Evolutionary conservation across 1,140 invertebrate genomes (phyloP), one percentile per base, ranked within the genome.

Genomic region (Venturia canescens): DNA sequence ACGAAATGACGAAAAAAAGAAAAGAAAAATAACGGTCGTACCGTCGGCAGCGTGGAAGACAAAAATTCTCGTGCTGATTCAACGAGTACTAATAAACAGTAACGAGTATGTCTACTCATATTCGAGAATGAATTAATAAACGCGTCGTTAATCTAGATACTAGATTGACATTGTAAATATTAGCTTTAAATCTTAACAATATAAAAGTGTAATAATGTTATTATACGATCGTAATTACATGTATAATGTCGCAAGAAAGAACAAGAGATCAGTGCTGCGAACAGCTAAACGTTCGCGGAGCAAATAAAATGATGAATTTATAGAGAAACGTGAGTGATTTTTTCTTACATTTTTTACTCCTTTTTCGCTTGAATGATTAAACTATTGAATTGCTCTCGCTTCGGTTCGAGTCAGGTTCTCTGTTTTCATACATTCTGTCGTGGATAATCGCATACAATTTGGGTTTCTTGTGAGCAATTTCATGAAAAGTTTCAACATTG

Each of bases 131-230:
- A 27, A 66, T 66, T 66, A 26, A 66, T 66, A 29, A n/a, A 66
- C 13, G 23, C 60, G 23, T 66, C 23, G 60, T 66, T 66, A 66
- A 66, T 66, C 60, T 27, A 66, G 60, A 66, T 15, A 23, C 60
- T 66, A 66, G 60, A 66, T 66, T 66, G 23, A 66, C 60, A 66
- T 66, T 66, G 60, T 66, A 66, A 66, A 66, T 66, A 66, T 66
- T 66, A 66, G 60, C 60, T 23, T 66, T 66, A 66, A 66, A 66
- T 66, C 60, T 66, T 27, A 66, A 66, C 27, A 66, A 23, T 11
- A 44, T 27, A 13, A 66, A 23, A 29, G 23, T 66, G 60, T 66
- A 66, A 66, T 27, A 66, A 66, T 23, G 23, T 66, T 66, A 66
- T 66, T 27, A 66, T 66, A 44, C 38, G 5, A 66, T 66, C 60